Base-by-base conservation (phyloP, 2,888 invertebrate species). In the Dinocampus coccinellae region DNA sequence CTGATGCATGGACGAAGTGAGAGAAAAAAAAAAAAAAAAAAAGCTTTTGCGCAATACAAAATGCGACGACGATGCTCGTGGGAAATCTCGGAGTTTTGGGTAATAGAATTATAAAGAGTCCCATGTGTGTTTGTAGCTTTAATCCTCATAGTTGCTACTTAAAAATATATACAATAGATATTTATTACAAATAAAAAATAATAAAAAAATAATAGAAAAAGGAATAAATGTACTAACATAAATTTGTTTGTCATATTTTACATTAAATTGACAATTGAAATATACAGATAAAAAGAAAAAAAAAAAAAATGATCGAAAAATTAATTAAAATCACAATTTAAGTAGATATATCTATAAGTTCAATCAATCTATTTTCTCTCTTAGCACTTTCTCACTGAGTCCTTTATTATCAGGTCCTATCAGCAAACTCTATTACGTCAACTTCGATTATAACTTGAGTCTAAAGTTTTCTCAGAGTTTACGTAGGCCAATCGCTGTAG, bases 41-140 rank as follows among this genome's bases (percentile, higher is more conserved):
- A 47, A 47, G 47, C 47, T 47, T 47, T 47, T 47, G 47, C 47
- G 47, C 16, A 78, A 80, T 79, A 80, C 80, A 80, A 78, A 73
- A 77, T 74, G 76, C 68, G 81, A 81, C 79, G 83, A 83, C 80
- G 81, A 82, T 80, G 79, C 82, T 75, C 82, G 53, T 24, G 82
- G 83, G 83, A 83, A 83, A 83, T 83, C 80, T 79, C 77, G 76
- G 81, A 83, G 82, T 82, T 83, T 83, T 77, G 77, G 77, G 77
- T 83, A 83, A 83, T 83, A 82, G 82, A 83, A 83, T 83, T 82
- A 82, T 82, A 83, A 83, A 83, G 83, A 82, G 83, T 75, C 75
- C 73, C 72, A 63, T 58, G 74, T 73, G 72, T 53, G 64, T 42
- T 60, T 47, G 33, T 16, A 47, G 20, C 22, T 55, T 22, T 39